Percentiles rank a stretch among this genome's conserved stretches.
phyloP scores from a whole-genome alignment of 2,113 vertebrate species.

The Etheostoma cragini region DNA sequence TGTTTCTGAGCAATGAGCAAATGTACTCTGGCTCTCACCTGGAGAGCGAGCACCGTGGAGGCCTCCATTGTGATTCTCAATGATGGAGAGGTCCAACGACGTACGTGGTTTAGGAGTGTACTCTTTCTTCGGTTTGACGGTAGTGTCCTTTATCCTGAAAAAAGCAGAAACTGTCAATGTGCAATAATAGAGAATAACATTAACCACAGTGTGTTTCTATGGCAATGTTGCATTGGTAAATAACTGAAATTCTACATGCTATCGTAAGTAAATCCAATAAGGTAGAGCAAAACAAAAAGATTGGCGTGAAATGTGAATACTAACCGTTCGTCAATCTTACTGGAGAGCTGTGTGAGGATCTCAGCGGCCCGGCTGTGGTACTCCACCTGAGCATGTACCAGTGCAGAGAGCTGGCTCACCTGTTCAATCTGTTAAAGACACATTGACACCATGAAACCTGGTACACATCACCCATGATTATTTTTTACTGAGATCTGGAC shows the following conservation, averaged over 20 bases:
- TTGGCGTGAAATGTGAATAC: background rate
- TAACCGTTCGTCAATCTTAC: constrained; percentile 94
- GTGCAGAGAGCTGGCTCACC: constrained; percentile 96
- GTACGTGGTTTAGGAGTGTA: constrained; percentile 92
- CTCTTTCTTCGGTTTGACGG: constrained; percentile 91
- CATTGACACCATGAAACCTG: background rate
- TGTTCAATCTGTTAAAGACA: constrained; percentile 91
- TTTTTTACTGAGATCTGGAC: background rate
- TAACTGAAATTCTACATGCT: background rate
- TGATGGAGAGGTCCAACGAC: constrained; percentile 90
- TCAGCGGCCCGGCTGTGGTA: constrained; percentile 95
- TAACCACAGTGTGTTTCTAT: background rate
- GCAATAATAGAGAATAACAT: background rate
- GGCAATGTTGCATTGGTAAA: background rate
- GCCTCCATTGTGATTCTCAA: constrained; percentile 93
- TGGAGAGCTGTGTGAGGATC: constrained; percentile 93
- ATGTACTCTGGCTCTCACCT: constrained; percentile 81
- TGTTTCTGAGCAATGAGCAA: constrained; percentile 9
- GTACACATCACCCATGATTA: background rate
- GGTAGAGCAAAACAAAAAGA: background rate
- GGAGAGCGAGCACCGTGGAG: constrained; percentile 91
- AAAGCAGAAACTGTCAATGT: background rate
- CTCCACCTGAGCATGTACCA: constrained; percentile 97
- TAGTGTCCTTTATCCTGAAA: constrained; percentile 92
- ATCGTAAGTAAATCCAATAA: background rate